Conservation (phyloP, 2,888 invertebrate genomes). For the Altica lythri region DNA sequence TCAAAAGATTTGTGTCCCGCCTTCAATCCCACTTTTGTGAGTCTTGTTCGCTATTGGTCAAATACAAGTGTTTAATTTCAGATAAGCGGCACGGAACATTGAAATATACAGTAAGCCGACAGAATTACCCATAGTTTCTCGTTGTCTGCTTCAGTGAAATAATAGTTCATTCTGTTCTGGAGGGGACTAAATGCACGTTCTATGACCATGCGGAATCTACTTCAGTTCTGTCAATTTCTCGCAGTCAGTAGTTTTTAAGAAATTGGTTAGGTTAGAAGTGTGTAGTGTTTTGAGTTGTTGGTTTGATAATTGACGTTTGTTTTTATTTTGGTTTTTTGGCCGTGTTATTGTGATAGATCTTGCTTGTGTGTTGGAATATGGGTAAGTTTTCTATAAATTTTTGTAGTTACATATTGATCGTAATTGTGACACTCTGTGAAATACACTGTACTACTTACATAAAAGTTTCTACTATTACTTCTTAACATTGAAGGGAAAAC, state of each 20-base stretch:
- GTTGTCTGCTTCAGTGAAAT: slow-evolving; percentile 20
- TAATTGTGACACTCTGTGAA: no score
- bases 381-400: slow-evolving; percentile 21
- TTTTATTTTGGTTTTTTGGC: slow-evolving; percentile 17
- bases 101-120: not conserved
- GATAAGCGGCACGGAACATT: slow-evolving; percentile 27
- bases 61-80: slow-evolving; percentile 13
- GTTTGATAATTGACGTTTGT: slow-evolving; percentile 13
- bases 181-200: slow-evolving; percentile 25
- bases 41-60: slow-evolving; percentile 30
- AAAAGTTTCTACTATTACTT: no score
- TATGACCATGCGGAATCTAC: slow-evolving; percentile 19
- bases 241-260: slow-evolving; percentile 6
- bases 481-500: no score
- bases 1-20: slow-evolving; percentile 37
- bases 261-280: slow-evolving; percentile 8
- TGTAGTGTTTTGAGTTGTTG: not conserved
- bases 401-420: no score
- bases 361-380: slow-evolving; percentile 7
- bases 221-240: slow-evolving; percentile 4
- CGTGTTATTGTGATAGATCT: slow-evolving; percentile 3
- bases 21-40: slow-evolving; percentile 28
- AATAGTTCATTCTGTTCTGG: slow-evolving; percentile 11
- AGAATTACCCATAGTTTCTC: not conserved
- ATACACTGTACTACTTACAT: no score